phyloP scores from a whole-genome alignment of 53 echinoderm and acorn worm species.

The Apostichopus leukothele region DNA sequence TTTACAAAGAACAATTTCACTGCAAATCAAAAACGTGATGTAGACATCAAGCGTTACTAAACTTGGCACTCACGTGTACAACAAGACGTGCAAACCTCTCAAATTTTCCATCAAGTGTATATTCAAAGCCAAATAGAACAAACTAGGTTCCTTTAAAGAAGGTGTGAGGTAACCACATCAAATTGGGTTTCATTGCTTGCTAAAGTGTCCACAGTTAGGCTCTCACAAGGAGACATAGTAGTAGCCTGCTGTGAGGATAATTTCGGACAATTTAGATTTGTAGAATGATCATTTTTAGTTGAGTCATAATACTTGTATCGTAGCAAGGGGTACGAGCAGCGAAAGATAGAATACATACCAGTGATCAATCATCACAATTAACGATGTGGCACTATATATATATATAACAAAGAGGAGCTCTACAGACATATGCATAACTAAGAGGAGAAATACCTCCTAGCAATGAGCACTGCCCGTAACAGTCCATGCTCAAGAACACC shows the following conservation, averaged over 20 bases:
- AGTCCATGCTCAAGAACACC: neutral
- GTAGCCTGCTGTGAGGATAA: constrained; percentile 11
- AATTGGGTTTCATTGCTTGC: neutral
- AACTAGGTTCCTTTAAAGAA: neutral
- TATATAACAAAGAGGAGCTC: neutral
- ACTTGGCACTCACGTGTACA: too few relatives aligned
- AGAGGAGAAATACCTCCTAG: neutral
- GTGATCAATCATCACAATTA: neutral
- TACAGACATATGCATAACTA: neutral
- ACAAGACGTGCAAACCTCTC: too few relatives aligned
- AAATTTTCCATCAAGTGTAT: too few relatives aligned
- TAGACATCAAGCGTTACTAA: too few relatives aligned
- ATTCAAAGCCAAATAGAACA: neutral
- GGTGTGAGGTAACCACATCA: constrained; percentile 43
- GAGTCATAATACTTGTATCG: neutral
- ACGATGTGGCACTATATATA: neutral
- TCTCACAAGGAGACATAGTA: neutral
- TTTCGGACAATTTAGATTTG: constrained; percentile 3
- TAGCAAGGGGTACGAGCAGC: neutral
- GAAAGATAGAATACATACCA: neutral
- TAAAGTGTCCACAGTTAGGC: constrained; percentile 16
- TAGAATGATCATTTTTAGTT: neutral
- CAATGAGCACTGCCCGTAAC: neutral
- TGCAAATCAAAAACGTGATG: too few relatives aligned
- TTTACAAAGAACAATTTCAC: too few relatives aligned